phyloP scores from a whole-genome alignment of 2,797 vertebrate species.

The Leptoclinus maculatus region DNA sequence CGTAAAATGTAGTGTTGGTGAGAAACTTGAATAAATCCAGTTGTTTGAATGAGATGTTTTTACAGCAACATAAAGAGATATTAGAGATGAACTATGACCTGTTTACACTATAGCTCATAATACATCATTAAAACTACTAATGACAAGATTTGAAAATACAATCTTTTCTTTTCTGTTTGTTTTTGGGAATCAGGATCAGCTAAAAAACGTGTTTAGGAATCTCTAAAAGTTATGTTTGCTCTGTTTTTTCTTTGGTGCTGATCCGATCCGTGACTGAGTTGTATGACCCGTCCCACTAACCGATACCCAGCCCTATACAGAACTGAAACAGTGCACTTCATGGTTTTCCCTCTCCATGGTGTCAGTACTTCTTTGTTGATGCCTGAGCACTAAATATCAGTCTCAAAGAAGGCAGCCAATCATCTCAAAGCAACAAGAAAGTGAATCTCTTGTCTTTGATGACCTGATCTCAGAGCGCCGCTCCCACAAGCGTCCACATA shows the following conservation, averaged over 20 bases:
- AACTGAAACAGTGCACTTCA: neutral
- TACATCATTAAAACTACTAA: too few species aligned
- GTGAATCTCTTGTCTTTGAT: neutral
- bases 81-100: too few species aligned
- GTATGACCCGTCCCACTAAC: neutral
- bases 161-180: too few species aligned
- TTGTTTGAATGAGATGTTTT: too few species aligned
- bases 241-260: too few species aligned
- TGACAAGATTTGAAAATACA: too few species aligned
- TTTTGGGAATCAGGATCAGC: neutral
- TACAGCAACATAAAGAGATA: too few species aligned
- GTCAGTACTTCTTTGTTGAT: neutral
- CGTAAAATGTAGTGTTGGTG: too few species aligned
- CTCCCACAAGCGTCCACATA: neutral
- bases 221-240: neutral
- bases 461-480: neutral
- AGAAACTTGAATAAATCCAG: too few species aligned
- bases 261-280: too few species aligned
- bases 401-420: neutral
- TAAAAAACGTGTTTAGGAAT: neutral
- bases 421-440: conserved; percentile 15
- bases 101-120: too few species aligned
- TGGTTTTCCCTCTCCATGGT: neutral
- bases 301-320: neutral
- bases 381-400: neutral